These are phyloP conservation scores for Lynx canadensis DNA, from an alignment of 2,113 vertebrate genomes.

Conservation along the genomic window DNA sequence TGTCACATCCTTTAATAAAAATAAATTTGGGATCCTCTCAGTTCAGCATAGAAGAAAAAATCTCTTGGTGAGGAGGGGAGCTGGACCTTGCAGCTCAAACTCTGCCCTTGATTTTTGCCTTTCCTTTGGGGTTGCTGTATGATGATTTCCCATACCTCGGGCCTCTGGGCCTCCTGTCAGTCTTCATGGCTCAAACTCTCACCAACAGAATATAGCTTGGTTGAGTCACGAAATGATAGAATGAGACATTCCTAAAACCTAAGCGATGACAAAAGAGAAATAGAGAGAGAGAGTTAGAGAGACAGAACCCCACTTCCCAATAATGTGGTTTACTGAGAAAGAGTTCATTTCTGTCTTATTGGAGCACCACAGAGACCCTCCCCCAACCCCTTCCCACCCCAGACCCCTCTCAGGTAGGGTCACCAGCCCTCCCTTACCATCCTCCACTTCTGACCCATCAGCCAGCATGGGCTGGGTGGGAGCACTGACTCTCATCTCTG, in stretches of 20 bases:
- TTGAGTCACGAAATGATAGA: background rate
- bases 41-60: background rate
- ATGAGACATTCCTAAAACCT: slow-evolving; percentile 12
- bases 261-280: background rate
- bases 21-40: background rate
- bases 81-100: background rate
- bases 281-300: background rate
- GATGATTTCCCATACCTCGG: background rate
- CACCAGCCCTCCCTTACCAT: background rate
- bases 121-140: background rate
- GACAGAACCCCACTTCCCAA: background rate
- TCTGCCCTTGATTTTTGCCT: background rate
- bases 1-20: background rate
- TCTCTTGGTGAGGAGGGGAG: background rate
- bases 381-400: fast-evolving
- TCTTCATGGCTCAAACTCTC: background rate
- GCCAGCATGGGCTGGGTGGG: background rate
- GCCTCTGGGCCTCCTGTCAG: background rate
- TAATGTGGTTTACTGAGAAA: background rate
- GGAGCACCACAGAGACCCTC: background rate
- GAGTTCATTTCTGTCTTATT: background rate
- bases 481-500: background rate
- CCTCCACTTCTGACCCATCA: background rate
- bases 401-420: background rate
- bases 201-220: background rate